Evolutionary conservation across 2,113 vertebrate genomes (phyloP).

Genomic region (Labeo catla): DNA sequence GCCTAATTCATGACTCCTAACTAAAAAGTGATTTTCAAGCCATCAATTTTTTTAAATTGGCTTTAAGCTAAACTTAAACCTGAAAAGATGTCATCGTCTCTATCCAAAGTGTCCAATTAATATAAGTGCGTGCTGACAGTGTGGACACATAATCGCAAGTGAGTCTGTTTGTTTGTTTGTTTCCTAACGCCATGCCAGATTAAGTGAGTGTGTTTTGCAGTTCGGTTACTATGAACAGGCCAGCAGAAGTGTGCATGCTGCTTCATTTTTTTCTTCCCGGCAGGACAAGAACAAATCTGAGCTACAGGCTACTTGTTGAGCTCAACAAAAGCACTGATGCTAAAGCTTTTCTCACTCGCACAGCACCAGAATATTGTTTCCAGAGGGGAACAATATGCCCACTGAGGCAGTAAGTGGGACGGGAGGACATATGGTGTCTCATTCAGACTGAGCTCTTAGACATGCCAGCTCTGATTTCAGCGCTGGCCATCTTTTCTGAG

Average conservation of each 20-base stretch:
- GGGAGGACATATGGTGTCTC: constrained; percentile 61
- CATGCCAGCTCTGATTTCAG: constrained; percentile 56
- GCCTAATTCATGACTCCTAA: not conserved
- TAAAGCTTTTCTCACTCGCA: constrained; percentile 74
- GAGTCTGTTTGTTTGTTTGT: not conserved
- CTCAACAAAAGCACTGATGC: constrained; percentile 77
- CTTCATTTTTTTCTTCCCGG: constrained; percentile 52
- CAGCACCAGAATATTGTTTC: constrained; percentile 77
- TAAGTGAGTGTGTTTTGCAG: not conserved
- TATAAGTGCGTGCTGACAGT: not conserved
- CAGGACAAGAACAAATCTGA: not conserved
- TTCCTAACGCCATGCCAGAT: not conserved
- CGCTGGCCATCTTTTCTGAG: constrained; percentile 52
- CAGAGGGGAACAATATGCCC: constrained; percentile 70
- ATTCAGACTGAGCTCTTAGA: constrained; percentile 53
- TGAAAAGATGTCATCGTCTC: not conserved
- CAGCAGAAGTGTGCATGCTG: constrained; percentile 58
- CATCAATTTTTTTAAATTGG: not conserved
- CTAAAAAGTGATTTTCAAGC: not conserved
- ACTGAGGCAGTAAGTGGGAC: constrained; percentile 37
- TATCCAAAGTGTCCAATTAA: not conserved
- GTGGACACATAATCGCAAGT: not conserved
- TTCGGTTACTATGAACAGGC: not conserved
- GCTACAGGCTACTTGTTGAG: not conserved
- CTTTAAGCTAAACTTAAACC: not conserved